A percentile compares a stretch with the other conserved stretches of the same genome.
Conservation (phyloP, 2,113 vertebrate genomes). For the Pelmatolapia mariae region DNA sequence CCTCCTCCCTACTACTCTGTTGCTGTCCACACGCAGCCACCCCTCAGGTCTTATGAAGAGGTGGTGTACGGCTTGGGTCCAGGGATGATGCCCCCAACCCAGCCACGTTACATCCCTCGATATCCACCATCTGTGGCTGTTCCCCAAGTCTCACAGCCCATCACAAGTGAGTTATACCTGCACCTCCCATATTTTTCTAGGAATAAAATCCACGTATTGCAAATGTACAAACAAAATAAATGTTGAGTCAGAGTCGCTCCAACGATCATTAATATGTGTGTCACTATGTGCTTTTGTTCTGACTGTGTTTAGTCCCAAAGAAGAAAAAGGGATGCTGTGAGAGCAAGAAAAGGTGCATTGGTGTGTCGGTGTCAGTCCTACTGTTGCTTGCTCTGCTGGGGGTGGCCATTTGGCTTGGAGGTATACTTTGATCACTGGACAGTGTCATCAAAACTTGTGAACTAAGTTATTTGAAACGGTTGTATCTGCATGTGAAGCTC, state of each 20-base stretch:
- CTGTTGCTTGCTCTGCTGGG: conserved; percentile 46
- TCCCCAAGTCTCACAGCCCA: neutral
- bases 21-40: conserved; percentile 22
- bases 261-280: neutral
- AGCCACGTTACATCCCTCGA: conserved; percentile 57
- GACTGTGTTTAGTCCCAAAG: conserved; percentile 22
- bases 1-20: conserved; percentile 62
- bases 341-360: conserved; percentile 2
- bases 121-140: conserved; percentile 4
- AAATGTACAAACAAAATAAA: neutral
- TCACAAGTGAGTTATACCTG: conserved; percentile 25
- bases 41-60: conserved; percentile 45
- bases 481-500: neutral
- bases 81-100: neutral
- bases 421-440: conserved; percentile 26
- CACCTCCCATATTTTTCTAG: neutral
- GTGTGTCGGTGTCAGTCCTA: conserved; percentile 13
- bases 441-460: neutral
- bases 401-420: conserved; percentile 67
- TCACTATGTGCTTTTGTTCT: neutral
- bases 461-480: neutral
- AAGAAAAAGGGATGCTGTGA: conserved; percentile 21
- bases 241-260: neutral
- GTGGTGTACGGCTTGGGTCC: conserved; percentile 23
- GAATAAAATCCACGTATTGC: neutral